These are phyloP conservation scores for Nymphalis c-album DNA, from an alignment of 2,888 invertebrate genomes.

Conservation along the genomic window DNA sequence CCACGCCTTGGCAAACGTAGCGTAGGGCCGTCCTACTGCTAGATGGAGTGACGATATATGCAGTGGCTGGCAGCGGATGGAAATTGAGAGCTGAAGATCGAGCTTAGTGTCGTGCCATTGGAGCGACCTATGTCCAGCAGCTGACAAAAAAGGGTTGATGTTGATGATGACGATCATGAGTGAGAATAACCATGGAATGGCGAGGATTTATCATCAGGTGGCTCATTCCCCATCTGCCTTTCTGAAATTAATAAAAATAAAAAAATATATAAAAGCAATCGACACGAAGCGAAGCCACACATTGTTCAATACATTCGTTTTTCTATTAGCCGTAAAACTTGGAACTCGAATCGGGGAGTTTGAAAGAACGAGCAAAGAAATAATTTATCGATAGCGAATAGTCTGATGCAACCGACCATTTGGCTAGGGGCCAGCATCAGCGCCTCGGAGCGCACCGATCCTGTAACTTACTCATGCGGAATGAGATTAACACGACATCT, in stretches of 20 bases:
- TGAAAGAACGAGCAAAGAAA: conserved; percentile 23
- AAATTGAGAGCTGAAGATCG: too few relatives aligned
- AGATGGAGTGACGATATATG: too few relatives aligned
- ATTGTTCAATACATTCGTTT: conserved; percentile 8
- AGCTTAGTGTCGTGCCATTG: too few relatives aligned
- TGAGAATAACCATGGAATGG: too few relatives aligned
- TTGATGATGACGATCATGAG: too few relatives aligned
- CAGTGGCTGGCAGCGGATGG: too few relatives aligned
- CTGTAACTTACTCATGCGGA: conserved; percentile 55
- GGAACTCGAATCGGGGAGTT: conserved; percentile 13
- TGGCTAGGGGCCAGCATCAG: conserved; percentile 63
- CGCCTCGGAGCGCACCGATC: conserved; percentile 51
- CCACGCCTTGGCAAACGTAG: too few relatives aligned
- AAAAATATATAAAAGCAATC: not conserved
- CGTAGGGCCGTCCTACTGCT: too few relatives aligned
- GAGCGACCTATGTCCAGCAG: too few relatives aligned
- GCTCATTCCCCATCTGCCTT: too few relatives aligned
- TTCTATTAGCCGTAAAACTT: conserved; percentile 12
- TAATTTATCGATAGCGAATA: conserved; percentile 29
- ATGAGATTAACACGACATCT: conserved; percentile 45
- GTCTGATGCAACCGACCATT: conserved; percentile 64
- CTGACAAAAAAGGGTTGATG: too few relatives aligned
- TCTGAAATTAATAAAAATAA: not conserved
- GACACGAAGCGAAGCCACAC: conserved; percentile 1
- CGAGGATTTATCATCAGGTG: too few relatives aligned